Evolutionary conservation across 1,140 invertebrate genomes (phyloP), one percentile per base, ranked within the genome.

Genomic region (Zaprionus vittiger): DNA sequence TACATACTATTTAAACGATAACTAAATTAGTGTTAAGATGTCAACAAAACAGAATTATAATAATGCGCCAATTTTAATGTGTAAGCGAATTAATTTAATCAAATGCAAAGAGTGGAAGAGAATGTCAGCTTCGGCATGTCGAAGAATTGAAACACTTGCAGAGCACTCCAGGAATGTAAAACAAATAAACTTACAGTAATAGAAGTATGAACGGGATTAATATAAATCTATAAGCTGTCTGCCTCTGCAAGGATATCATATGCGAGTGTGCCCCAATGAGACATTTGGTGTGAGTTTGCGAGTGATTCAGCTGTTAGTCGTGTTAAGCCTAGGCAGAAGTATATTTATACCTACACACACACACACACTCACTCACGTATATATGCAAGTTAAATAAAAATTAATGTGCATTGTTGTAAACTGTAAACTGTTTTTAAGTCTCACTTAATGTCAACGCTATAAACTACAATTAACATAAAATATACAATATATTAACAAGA

Each of bases 331-430:
- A 79, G 82, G 44, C 56, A 22, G 26, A 69, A 12, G 38, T 49
- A 76, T 55, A 62, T 80, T 57, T 57, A 76, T 66, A 64, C 20
- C 47, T 52, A 52, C 20, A 49, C 20, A 6, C 47, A 49, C 47
- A 49, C 47, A 52, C 47, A 24, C 20, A 22, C 47, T 22, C 11
- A 52, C 44, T 49, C 20, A 20, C 17, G 28, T 68, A 72, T 65
- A 72, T 47, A 71, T 31, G 69, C 62, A 67, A 67, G 22, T 63
- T 71, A 41, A 71, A 79, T 68, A 63, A 47, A 77, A 80, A 75
- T 83, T 76, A 81, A 76, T 81, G 78, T 84, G 85, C 85, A 89
- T 89, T 90, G 85, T 84, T 89, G 83, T 87, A 66, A 87, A 87
- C 83, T 83, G 78, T 87, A 87, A 89, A 77, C 71, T 79, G 79